phyloP scores from a whole-genome alignment of 2,113 vertebrate species.

The Poeciliopsis occidentalis region DNA sequence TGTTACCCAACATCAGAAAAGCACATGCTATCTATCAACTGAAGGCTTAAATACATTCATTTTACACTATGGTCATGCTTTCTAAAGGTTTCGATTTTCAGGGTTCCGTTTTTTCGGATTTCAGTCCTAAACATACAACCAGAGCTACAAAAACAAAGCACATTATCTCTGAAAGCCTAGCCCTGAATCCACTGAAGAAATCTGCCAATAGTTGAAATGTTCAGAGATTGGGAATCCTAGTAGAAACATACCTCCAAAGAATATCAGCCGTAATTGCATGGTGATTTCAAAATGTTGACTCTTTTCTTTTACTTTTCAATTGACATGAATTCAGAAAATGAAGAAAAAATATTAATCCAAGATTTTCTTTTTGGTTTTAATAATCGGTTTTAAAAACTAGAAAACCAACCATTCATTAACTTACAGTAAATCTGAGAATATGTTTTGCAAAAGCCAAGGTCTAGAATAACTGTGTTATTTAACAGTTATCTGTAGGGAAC shows the following conservation, averaged over 20 bases:
- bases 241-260: no score
- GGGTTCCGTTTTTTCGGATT: background rate
- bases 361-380: background rate
- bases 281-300: no score
- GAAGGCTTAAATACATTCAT: constrained; percentile 32
- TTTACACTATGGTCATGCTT: constrained; percentile 45
- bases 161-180: no score
- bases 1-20: constrained; percentile 56
- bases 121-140: no score
- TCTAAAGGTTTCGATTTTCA: constrained; percentile 27
- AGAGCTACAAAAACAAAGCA: no score
- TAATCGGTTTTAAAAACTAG: background rate
- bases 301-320: no score
- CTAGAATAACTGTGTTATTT: constrained; percentile 10
- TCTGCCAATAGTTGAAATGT: no score
- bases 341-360: background rate
- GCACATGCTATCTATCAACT: constrained; percentile 62
- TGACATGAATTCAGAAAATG: no score
- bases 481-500: constrained; percentile 12
- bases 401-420: background rate
- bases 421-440: background rate
- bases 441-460: constrained; percentile 8
- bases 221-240: no score
- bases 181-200: no score
- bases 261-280: no score